Evolutionary conservation across 35 echinoderm and acorn worm genomes (phyloP).

Genomic region (Ophioderma brevispina): DNA sequence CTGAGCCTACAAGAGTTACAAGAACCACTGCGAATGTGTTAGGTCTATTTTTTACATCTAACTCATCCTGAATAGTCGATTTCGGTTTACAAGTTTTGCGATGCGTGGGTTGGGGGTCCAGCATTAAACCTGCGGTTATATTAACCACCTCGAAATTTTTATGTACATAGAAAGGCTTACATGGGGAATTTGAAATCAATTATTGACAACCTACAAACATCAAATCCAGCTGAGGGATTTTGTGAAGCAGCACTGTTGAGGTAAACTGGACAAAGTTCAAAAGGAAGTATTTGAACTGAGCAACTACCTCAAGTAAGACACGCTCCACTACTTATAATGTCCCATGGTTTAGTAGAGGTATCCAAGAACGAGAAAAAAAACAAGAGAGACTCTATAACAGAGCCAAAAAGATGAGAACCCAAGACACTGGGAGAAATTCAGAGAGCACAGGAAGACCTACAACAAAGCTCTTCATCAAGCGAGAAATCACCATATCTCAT

Average conservation of each 20-base stretch:
- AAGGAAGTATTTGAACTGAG: neutral
- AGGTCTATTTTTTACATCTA: constrained; percentile 59
- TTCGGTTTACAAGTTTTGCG: too few relatives aligned
- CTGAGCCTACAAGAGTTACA: constrained; percentile 56
- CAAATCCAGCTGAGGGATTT: neutral
- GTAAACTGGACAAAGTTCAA: neutral
- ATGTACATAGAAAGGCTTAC: constrained; percentile 60
- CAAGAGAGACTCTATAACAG: neutral
- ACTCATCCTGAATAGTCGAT: constrained; percentile 32
- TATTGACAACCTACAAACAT: neutral
- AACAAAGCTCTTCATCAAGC: constrained; percentile 5
- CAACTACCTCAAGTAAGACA: neutral
- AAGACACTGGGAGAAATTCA: neutral
- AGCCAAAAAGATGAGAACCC: neutral
- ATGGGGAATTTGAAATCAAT: neutral
- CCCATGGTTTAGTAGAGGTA: neutral
- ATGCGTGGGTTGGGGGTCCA: constrained; percentile 56
- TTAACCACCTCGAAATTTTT: constrained; percentile 57
- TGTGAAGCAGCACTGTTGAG: neutral
- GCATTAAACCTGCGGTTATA: constrained; percentile 58
- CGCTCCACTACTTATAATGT: neutral
- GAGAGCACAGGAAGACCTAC: neutral
- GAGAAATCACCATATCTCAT: neutral
- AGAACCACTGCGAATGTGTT: constrained; percentile 49
- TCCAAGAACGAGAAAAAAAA: too few relatives aligned